Conservation (phyloP, 2,888 invertebrate species). For the Linnaemya tessellans region DNA sequence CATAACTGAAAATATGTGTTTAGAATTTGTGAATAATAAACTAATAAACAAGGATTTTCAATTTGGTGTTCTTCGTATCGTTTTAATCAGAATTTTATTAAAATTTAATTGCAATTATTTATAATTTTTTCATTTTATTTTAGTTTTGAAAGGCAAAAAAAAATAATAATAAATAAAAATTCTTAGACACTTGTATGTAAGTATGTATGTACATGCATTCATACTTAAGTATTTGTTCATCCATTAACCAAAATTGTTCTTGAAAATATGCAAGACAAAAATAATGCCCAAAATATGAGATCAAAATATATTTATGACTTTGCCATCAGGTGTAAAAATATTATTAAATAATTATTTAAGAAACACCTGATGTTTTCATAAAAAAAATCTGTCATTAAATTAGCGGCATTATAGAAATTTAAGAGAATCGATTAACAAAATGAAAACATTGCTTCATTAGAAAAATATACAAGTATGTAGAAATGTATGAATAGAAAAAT, state of each 20-base stretch:
- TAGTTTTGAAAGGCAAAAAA: neutral
- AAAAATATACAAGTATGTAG: too few relatives aligned
- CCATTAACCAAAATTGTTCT: conserved; percentile 3
- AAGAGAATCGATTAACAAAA: neutral
- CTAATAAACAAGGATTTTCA: too few relatives aligned
- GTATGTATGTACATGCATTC: too few relatives aligned
- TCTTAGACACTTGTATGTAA: neutral
- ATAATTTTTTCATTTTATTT: neutral
- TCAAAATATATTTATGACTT: conserved; percentile 57
- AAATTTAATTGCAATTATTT: neutral
- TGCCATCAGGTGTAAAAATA: conserved; percentile 57
- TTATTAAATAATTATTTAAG: conserved; percentile 35
- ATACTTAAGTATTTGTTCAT: conserved; percentile 3
- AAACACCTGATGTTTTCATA: conserved; percentile 48
- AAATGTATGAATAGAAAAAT: too few relatives aligned
- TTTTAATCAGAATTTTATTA: neutral
- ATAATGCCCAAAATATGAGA: conserved; percentile 12
- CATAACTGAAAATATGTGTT: too few relatives aligned
- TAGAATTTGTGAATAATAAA: too few relatives aligned
- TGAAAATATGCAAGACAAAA: conserved; percentile 30
- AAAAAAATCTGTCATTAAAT: conserved; percentile 20
- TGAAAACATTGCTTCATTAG: too few relatives aligned
- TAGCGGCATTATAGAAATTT: conserved; percentile 4
- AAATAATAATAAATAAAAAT: neutral
- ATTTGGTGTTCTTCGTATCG: too few relatives aligned